These are phyloP conservation scores for Hucho hucho DNA, from an alignment of 2,113 vertebrate genomes.

Conservation along the genomic window DNA sequence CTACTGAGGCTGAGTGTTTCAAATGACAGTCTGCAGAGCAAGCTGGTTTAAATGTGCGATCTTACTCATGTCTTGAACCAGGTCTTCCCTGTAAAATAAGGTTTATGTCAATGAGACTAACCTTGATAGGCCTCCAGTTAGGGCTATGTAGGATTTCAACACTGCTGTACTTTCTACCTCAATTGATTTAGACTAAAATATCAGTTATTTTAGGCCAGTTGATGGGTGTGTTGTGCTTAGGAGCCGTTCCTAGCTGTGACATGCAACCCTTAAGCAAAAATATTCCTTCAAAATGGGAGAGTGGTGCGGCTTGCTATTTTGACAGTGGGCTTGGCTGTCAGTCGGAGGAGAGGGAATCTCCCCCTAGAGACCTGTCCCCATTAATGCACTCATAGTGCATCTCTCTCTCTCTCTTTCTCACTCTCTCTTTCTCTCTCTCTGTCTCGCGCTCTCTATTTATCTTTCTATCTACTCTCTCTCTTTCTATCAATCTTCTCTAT, in stretches of 20 bases:
- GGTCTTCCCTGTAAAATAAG: too few species aligned
- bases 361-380: not conserved
- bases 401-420: not conserved
- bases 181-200: too few species aligned
- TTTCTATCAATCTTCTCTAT: not conserved
- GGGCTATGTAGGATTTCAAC: too few species aligned
- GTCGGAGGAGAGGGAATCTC: conserved; percentile 6
- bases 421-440: not conserved
- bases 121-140: too few species aligned
- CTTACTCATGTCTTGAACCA: too few species aligned
- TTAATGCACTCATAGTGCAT: not conserved
- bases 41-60: too few species aligned
- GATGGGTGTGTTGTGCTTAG: not conserved
- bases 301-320: conserved; percentile 3
- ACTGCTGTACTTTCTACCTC: too few species aligned
- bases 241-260: conserved; percentile 11
- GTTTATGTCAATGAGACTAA: too few species aligned
- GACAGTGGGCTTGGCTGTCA: not conserved
- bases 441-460: not conserved
- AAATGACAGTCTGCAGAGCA: too few species aligned
- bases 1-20: not conserved
- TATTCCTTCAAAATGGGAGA: not conserved
- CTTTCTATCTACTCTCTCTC: not conserved
- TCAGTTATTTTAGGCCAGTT: too few species aligned
- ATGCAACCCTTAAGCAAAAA: not conserved